These are phyloP conservation scores for Podilymbus podiceps DNA, from an alignment of 2,113 vertebrate species.

Conservation along the genomic window DNA sequence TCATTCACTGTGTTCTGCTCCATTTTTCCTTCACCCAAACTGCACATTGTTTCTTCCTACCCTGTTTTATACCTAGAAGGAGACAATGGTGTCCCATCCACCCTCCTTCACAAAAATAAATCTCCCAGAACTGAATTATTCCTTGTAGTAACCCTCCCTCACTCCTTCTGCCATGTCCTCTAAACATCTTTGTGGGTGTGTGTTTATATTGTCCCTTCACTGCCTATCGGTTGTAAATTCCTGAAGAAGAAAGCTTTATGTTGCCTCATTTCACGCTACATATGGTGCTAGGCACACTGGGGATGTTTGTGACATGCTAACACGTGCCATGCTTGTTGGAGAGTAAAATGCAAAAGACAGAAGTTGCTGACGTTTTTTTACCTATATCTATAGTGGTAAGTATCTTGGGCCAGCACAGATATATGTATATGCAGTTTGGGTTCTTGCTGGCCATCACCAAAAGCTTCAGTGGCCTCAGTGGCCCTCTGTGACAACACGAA, in stretches of 20 bases:
- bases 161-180: not conserved
- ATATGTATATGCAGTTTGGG: accelerated
- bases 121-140: not conserved
- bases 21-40: not conserved
- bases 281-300: not conserved
- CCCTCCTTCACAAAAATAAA: not conserved
- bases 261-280: not conserved
- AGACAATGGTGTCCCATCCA: not conserved
- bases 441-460: not conserved
- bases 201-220: not conserved
- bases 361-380: not conserved
- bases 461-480: not conserved
- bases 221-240: not conserved
- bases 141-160: not conserved
- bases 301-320: not conserved
- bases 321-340: accelerated
- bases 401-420: not conserved
- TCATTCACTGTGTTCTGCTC: not conserved
- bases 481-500: not conserved
- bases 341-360: not conserved
- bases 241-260: not conserved
- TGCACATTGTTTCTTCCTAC: not conserved
- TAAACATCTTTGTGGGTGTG: not conserved
- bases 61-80: not conserved
- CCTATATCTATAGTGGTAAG: accelerated